Percentiles rank a stretch among this genome's conserved stretches.
These are phyloP conservation scores for Yoshiicerus persimilis DNA, from an alignment of 1,140 invertebrate species.

Conservation along the genomic window DNA sequence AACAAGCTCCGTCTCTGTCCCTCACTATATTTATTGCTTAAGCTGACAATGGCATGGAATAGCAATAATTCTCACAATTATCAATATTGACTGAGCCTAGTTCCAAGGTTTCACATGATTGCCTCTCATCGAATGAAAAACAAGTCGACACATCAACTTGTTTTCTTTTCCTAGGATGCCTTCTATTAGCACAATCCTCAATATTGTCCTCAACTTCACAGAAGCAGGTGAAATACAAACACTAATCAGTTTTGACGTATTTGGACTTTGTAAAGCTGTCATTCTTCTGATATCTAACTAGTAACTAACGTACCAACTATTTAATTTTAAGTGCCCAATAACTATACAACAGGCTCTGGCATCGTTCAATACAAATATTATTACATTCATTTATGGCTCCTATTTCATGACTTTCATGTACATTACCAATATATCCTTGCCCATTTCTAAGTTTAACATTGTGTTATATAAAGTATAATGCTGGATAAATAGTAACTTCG, in stretches of 20 bases:
- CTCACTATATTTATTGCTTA: slow-evolving; percentile 35
- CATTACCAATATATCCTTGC: no score
- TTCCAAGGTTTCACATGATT: slow-evolving; percentile 42
- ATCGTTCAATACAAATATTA: no score
- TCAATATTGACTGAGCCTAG: slow-evolving; percentile 40
- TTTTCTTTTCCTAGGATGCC: slow-evolving; percentile 14
- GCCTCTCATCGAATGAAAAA: slow-evolving; percentile 36
- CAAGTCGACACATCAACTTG: slow-evolving; percentile 27
- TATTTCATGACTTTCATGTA: no score
- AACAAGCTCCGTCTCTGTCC: slow-evolving; percentile 23
- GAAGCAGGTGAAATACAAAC: slow-evolving; percentile 31
- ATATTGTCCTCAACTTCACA: neutral
- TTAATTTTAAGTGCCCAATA: neutral
- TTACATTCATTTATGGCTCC: no score
- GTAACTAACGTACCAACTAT: no score
- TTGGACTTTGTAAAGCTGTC: neutral
- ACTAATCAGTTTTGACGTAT: slow-evolving; percentile 1
- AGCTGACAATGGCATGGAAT: slow-evolving; percentile 32
- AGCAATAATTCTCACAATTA: slow-evolving; percentile 44
- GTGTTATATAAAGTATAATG: no score
- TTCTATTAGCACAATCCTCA: slow-evolving; percentile 16
- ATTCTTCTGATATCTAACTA: no score
- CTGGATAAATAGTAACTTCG: no score
- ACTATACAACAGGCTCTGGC: no score
- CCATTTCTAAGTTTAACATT: no score